Percentiles rank a stretch among this genome's conserved stretches.
These are phyloP conservation scores for human (Homo sapiens) DNA, from an alignment of 2,113 vertebrate species.

Conservation along the genomic window DNA sequence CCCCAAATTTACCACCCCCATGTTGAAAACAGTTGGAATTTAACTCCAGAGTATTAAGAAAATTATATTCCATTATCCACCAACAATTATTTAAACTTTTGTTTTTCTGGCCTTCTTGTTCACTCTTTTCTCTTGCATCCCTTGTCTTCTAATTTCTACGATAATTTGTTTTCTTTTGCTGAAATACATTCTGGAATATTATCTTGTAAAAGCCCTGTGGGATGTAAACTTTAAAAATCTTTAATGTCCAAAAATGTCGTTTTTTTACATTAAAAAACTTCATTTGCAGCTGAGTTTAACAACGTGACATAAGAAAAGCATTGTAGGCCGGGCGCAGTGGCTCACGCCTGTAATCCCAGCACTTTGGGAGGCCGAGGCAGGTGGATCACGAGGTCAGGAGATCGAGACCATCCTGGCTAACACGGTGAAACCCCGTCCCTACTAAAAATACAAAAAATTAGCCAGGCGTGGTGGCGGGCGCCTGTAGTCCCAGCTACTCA, in stretches of 20 bases:
- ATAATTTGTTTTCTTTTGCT: conserved; percentile 16
- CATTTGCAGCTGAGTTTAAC: background rate
- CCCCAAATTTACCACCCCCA: background rate
- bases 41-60: background rate
- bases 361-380: too few species aligned
- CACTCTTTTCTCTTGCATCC: background rate
- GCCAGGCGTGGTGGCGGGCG: too few species aligned
- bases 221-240: background rate
- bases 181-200: background rate
- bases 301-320: background rate
- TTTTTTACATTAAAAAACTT: background rate
- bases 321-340: background rate
- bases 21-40: background rate
- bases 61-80: background rate
- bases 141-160: background rate
- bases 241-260: background rate
- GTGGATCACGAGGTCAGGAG: too few species aligned
- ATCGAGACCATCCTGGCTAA: too few species aligned
- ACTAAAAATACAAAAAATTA: too few species aligned
- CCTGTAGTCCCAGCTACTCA: too few species aligned
- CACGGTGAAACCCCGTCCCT: too few species aligned
- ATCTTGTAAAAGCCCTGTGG: background rate
- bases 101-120: background rate
- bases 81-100: background rate
- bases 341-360: too few species aligned